phyloP scores from a whole-genome alignment of 2,113 vertebrate genomes.

The Smithornis capensis region DNA sequence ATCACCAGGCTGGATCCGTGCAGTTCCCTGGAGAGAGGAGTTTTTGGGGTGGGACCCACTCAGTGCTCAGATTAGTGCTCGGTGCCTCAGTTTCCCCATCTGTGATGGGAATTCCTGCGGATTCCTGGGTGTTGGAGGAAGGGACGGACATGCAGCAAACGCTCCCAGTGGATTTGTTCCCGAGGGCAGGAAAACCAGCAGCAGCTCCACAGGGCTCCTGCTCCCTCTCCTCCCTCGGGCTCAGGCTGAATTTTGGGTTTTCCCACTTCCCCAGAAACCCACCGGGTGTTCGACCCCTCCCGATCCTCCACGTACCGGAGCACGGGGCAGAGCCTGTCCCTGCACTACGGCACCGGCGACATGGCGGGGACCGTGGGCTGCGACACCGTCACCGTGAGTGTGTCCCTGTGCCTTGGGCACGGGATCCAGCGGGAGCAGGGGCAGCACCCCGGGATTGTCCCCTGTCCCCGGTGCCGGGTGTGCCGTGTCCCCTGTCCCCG shows the following conservation, averaged over 20 bases:
- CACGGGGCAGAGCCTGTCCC: conserved; percentile 18
- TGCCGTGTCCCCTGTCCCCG: no score
- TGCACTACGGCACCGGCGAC: conserved; percentile 59
- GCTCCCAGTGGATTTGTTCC: not conserved
- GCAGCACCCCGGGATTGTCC: no score
- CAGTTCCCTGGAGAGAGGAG: accelerated
- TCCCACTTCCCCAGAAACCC: conserved; percentile 50
- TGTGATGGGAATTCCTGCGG: not conserved
- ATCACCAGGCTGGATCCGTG: accelerated
- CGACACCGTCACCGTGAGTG: conserved; percentile 61
- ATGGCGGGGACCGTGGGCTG: conserved; percentile 64
- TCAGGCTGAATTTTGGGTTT: not conserved
- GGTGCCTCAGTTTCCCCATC: not conserved
- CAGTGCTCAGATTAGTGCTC: not conserved
- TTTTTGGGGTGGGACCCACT: not conserved
- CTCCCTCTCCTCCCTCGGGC: not conserved
- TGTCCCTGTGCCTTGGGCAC: not conserved
- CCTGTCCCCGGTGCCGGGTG: no score
- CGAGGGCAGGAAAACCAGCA: not conserved
- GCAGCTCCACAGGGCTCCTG: not conserved
- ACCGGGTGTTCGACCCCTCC: conserved; percentile 51
- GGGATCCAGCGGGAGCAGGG: no score
- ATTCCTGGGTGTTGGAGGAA: not conserved
- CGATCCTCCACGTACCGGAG: conserved; percentile 69
- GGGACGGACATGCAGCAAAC: not conserved